Conservation (phyloP, 2,113 vertebrate species). For the Aspiorhynchus laticeps region DNA sequence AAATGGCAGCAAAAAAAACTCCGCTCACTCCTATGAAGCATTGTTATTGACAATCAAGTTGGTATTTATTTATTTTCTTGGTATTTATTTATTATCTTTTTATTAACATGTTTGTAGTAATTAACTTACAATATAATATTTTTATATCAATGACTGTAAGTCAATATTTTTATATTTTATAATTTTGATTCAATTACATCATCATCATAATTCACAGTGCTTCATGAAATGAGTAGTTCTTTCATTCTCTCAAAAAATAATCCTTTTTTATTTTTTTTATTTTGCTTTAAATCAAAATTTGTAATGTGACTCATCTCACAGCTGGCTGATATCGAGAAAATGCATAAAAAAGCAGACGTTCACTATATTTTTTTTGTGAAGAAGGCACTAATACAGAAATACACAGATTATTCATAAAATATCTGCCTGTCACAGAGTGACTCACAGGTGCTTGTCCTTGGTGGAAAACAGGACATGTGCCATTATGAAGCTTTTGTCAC, state of each 20-base stretch:
- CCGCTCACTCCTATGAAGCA: neutral
- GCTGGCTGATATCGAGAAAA: neutral
- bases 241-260: neutral
- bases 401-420: neutral
- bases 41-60: neutral
- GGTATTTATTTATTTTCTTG: too few relatives aligned
- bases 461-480: neutral
- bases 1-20: neutral
- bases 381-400: neutral
- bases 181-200: neutral
- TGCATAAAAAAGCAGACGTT: neutral
- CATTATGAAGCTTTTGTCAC: slow-evolving; percentile 8
- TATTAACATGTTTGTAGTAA: too few relatives aligned
- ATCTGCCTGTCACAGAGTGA: neutral
- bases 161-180: neutral
- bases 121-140: neutral
- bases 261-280: neutral
- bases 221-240: neutral
- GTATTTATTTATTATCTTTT: too few relatives aligned
- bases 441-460: neutral
- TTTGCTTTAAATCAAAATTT: neutral
- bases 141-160: neutral
- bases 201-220: neutral
- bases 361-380: neutral
- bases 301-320: neutral